Conservation (phyloP, 2,888 invertebrate species). For the Tachina grossa region DNA sequence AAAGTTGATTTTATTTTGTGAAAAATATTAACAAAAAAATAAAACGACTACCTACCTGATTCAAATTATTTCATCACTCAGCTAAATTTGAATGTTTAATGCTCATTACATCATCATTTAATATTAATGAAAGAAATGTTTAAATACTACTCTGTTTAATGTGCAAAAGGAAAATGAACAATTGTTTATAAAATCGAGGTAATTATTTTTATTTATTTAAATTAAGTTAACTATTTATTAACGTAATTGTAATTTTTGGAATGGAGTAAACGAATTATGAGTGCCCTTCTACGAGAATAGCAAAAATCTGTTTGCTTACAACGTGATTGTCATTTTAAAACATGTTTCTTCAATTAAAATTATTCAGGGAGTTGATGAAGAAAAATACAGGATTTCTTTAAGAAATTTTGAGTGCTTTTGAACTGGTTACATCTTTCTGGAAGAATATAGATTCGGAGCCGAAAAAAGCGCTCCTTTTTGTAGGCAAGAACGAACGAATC, state of each 20-base stretch:
- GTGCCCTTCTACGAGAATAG: not conserved
- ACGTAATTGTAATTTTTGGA: not conserved
- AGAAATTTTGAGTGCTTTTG: too few species aligned
- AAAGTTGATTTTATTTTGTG: not conserved
- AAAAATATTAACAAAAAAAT: slow-evolving; percentile 2
- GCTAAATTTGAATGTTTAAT: slow-evolving; percentile 24
- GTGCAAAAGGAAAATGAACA: slow-evolving; percentile 27
- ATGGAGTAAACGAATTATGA: not conserved
- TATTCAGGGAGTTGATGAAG: too few species aligned
- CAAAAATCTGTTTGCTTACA: not conserved
- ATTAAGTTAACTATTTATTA: slow-evolving; percentile 23
- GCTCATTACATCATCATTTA: slow-evolving; percentile 57
- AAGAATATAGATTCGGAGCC: too few species aligned
- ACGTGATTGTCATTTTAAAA: not conserved
- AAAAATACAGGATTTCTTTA: too few species aligned
- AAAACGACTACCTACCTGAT: slow-evolving; percentile 9
- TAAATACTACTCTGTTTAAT: not conserved
- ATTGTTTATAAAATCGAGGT: slow-evolving; percentile 49
- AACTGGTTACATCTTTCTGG: too few species aligned
- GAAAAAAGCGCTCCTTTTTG: too few species aligned
- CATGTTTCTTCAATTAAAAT: not conserved
- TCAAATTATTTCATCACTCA: slow-evolving; percentile 27
- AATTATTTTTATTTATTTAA: slow-evolving; percentile 51
- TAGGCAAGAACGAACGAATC: too few species aligned
- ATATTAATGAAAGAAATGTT: slow-evolving; percentile 55